A percentile compares a stretch with the other conserved stretches of the same genome.
Evolutionary conservation across 2,888 invertebrate genomes (phyloP).

Genomic region (Eremobia ochroleuca): DNA sequence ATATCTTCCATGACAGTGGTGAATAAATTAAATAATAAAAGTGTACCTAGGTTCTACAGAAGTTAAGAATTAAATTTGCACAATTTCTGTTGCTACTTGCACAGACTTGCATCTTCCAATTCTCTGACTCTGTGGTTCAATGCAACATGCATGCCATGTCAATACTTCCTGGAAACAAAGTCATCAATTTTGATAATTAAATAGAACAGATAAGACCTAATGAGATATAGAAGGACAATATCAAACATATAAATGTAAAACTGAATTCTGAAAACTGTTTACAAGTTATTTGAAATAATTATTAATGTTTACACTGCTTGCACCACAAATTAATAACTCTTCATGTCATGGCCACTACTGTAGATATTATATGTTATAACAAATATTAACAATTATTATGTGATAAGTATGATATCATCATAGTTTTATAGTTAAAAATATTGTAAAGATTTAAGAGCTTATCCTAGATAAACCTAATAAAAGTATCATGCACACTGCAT

Average conservation of each 20-base stretch:
- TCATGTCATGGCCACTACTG: neutral
- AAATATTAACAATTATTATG: neutral
- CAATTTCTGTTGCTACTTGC: neutral
- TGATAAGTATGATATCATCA: neutral
- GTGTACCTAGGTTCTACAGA: neutral
- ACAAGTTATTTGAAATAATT: neutral
- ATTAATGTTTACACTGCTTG: neutral
- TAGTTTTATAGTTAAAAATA: neutral
- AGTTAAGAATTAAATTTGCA: neutral
- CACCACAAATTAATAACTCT: neutral
- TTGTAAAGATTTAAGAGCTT: neutral
- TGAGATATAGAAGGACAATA: neutral
- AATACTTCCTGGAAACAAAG: neutral
- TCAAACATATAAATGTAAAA: neutral
- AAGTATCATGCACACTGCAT: neutral
- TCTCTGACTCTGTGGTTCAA: neutral
- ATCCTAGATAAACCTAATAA: neutral
- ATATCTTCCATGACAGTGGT: conserved; percentile 3
- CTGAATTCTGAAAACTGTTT: neutral
- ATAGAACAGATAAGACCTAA: too few relatives aligned
- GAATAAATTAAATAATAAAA: neutral
- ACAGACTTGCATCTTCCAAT: neutral
- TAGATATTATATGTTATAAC: neutral
- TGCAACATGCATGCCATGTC: neutral
- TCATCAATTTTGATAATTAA: neutral